These are phyloP conservation scores for Wiebesia pumilae DNA, from an alignment of 1,140 invertebrate species.

Conservation along the genomic window DNA sequence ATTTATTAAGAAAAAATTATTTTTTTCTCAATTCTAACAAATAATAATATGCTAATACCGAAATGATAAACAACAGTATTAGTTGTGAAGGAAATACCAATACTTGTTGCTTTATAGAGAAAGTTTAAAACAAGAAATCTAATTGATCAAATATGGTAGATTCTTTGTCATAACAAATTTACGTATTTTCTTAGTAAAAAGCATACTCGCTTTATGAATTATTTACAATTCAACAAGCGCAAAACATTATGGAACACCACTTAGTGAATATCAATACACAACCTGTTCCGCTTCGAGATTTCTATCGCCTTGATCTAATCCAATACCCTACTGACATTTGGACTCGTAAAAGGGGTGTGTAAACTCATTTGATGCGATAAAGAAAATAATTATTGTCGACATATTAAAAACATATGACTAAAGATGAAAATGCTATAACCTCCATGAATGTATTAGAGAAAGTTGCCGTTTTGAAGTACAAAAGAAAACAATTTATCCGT, in stretches of 20 bases:
- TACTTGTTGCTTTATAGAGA: conserved; percentile 42
- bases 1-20: neutral
- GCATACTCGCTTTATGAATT: neutral
- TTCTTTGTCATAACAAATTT: conserved; percentile 4
- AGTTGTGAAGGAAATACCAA: neutral
- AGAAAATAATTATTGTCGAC: conserved; percentile 7
- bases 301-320: conserved; percentile 30
- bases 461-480: neutral
- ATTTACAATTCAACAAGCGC: neutral
- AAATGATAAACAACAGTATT: neutral
- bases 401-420: neutral
- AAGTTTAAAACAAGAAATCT: conserved; percentile 21
- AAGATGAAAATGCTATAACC: too few species aligned
- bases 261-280: neutral
- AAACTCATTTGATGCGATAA: neutral
- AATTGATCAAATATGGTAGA: conserved; percentile 14
- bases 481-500: neutral
- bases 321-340: conserved; percentile 41
- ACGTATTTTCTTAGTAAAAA: neutral
- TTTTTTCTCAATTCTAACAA: neutral
- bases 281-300: too few species aligned
- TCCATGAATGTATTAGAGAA: too few species aligned
- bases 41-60: neutral
- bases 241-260: neutral
- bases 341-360: conserved; percentile 34